Conservation (phyloP, 2,888 invertebrate species). For the Nematopogon swammerdamellus region DNA sequence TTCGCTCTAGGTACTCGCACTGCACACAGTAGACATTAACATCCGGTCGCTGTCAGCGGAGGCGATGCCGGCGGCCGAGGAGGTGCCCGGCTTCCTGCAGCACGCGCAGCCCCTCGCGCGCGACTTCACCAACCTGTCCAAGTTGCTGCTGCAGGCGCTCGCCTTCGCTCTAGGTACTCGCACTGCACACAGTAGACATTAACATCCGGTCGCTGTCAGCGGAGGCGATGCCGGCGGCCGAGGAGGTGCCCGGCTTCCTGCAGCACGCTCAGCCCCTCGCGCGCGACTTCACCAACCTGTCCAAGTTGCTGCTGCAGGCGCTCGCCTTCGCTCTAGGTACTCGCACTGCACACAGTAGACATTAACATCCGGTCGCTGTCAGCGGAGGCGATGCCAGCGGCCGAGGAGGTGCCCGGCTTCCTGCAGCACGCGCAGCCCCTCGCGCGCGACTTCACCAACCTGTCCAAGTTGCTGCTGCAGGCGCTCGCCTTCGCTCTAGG, state of each 20-base stretch:
- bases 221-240: conserved; percentile 63
- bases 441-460: conserved; percentile 65
- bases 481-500: conserved; percentile 59
- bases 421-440: conserved; percentile 62
- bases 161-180: too few species aligned
- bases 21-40: conserved; percentile 38
- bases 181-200: too few species aligned
- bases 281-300: conserved; percentile 65
- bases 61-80: conserved; percentile 65
- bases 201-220: too few species aligned
- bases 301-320: conserved; percentile 62
- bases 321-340: conserved; percentile 57
- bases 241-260: conserved; percentile 64
- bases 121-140: conserved; percentile 65
- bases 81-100: conserved; percentile 62
- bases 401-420: conserved; percentile 67
- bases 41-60: conserved; percentile 59
- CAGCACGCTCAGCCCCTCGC: conserved; percentile 64
- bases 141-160: conserved; percentile 61
- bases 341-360: too few species aligned
- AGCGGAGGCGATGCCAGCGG: conserved; percentile 61
- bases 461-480: conserved; percentile 63
- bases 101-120: conserved; percentile 65
- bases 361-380: conserved; percentile 64
- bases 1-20: conserved; percentile 46